These are phyloP conservation scores for Raja brachyura DNA, from an alignment of 2,113 vertebrate species.

Conservation along the genomic window DNA sequence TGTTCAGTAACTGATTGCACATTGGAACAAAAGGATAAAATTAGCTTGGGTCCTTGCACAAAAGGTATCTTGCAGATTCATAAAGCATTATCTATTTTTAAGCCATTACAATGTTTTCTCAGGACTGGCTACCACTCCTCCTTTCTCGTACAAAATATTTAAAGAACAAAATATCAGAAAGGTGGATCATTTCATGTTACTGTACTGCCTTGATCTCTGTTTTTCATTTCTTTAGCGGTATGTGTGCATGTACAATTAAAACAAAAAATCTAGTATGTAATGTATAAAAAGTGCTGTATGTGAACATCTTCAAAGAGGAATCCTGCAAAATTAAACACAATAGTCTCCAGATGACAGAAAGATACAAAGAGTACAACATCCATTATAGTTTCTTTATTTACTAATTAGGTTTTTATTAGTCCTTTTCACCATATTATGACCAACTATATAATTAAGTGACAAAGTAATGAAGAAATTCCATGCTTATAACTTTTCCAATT, in stretches of 20 bases:
- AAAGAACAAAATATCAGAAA: too few relatives aligned
- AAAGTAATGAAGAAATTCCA: neutral
- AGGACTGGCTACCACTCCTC: too few relatives aligned
- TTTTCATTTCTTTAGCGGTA: too few relatives aligned
- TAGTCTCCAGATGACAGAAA: neutral
- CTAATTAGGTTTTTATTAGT: neutral
- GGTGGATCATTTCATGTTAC: too few relatives aligned
- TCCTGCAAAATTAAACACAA: neutral
- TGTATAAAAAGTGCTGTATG: neutral
- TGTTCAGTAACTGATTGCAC: neutral
- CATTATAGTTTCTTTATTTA: neutral
- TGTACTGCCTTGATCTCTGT: too few relatives aligned
- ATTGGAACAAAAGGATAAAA: neutral
- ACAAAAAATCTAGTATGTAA: too few relatives aligned
- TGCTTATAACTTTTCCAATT: neutral
- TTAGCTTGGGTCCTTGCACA: too few relatives aligned
- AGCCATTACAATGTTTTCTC: too few relatives aligned
- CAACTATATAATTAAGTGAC: neutral
- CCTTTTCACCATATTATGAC: neutral
- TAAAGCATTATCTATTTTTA: too few relatives aligned
- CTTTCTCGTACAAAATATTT: too few relatives aligned
- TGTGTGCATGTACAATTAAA: too few relatives aligned
- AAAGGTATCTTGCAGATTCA: too few relatives aligned
- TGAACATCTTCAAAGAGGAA: neutral
- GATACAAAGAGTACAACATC: neutral